Base-by-base conservation (phyloP, 2,113 vertebrate species). In the Bos javanicus region DNA sequence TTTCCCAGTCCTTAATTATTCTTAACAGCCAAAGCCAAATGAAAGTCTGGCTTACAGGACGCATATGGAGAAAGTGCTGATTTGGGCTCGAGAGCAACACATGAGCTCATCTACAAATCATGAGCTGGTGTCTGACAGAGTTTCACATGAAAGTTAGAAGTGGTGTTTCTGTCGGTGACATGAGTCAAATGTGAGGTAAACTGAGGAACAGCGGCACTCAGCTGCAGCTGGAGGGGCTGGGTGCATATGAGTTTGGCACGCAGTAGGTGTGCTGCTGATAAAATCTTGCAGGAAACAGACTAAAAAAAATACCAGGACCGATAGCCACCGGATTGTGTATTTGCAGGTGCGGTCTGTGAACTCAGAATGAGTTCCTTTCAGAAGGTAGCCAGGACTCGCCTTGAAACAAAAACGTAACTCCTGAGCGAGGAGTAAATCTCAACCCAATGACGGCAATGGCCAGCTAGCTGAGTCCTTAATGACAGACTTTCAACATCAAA, bases 351-450 rank as follows among this genome's bases (percentile, higher is more conserved):
- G 83, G 93, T 84, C 92, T 98, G 60, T 96, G 92, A 98, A 97
- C 83, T 96, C 96, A 97, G 97, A 96, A 91, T 43, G 94, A 98
- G 81, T 96, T 97, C 2, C 97, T 98, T 98, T 98, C 85, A 98
- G 95, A 96, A 97, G 87, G 86, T 74, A 95, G 0, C 90, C 90
- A 90, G 82, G 54, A 56, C 74, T 93, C 98, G 96, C 94, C 59
- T 94, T 78, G 80, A 97, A 98, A 94, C 85, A 57, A 96, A 97
- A 98, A 98, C 94, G 90, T 50, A 95, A 74, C 94, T 98, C 97
- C 91, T 98, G 26, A 94, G 86, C 87, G 60, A 60, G 9, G 86
- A 97, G 76, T 94, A 95, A 97, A 96, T 98, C 46, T 96, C 88
- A 88, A 26, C 19, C 86, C 46, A 97, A 4, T 83, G 86, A 96